Evolutionary conservation across 2,888 invertebrate genomes (phyloP).

Genomic region (Xestia rhomboidea): DNA sequence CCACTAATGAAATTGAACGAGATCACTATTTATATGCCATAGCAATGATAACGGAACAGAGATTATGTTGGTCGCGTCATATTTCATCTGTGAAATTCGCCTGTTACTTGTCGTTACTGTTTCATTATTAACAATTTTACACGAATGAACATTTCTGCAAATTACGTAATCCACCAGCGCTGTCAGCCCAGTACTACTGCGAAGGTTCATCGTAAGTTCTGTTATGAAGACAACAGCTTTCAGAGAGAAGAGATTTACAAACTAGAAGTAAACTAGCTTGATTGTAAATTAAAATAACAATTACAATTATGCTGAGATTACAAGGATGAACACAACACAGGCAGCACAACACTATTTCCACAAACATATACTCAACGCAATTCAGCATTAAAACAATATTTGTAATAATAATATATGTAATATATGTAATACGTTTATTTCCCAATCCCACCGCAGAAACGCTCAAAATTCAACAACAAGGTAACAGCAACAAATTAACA

Average conservation of each 20-base stretch:
- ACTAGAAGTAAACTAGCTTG: background rate
- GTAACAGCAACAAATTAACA: slow-evolving; percentile 31
- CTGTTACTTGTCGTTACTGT: background rate
- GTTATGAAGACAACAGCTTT: background rate
- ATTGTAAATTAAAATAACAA: background rate
- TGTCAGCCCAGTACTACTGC: too few species aligned
- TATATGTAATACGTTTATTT: background rate
- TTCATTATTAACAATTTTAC: background rate
- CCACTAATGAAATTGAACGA: background rate
- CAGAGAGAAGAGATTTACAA: background rate
- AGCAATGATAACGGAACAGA: background rate
- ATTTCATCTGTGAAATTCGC: background rate
- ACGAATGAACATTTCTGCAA: background rate
- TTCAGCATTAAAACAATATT: background rate
- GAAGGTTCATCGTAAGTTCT: background rate
- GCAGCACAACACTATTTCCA: background rate
- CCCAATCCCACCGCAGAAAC: background rate
- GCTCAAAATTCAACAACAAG: slow-evolving; percentile 14
- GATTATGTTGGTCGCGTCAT: background rate
- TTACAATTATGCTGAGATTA: background rate
- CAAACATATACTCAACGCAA: background rate
- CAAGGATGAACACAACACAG: background rate
- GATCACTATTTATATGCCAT: background rate
- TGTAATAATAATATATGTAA: too few species aligned
- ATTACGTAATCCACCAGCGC: background rate